Evolutionary conservation across 1,140 invertebrate species (phyloP).

Genomic region (Radopholus similis): DNA sequence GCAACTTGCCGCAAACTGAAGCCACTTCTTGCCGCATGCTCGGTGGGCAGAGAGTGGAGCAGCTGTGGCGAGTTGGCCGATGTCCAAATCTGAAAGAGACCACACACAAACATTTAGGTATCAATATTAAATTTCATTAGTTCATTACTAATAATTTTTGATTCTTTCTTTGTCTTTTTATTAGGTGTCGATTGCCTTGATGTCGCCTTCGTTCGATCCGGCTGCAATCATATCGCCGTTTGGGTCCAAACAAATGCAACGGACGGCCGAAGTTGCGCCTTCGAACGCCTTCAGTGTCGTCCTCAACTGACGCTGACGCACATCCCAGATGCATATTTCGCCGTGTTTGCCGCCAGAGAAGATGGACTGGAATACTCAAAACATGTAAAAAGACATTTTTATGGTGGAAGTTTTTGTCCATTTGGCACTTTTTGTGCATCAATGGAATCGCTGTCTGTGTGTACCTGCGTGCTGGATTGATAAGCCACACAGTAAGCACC

Average conservation of each 20-base stretch:
- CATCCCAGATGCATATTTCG: conserved; percentile 76
- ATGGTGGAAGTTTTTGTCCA: neutral
- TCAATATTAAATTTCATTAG: conserved; percentile 4
- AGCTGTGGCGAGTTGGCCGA: conserved; percentile 74
- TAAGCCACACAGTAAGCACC: conserved; percentile 55
- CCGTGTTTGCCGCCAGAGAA: conserved; percentile 93
- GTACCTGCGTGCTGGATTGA: conserved; percentile 49
- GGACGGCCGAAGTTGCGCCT: conserved; percentile 68
- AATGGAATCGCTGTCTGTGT: no score
- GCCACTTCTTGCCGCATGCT: conserved; percentile 69
- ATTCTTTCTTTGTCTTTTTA: conserved; percentile 20
- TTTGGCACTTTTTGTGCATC: no score
- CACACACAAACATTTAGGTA: neutral
- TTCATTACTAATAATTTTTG: no score
- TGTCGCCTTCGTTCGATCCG: conserved; percentile 95
- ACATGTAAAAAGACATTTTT: conserved; percentile 16
- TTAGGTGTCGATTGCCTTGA: conserved; percentile 72
- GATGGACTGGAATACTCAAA: conserved; percentile 53
- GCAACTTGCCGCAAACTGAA: conserved; percentile 58
- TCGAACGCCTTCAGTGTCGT: conserved; percentile 73
- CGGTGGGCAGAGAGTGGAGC: conserved; percentile 80
- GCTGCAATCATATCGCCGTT: conserved; percentile 93
- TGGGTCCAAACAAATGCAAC: conserved; percentile 87
- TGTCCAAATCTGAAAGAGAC: conserved; percentile 77
- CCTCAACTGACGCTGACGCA: conserved; percentile 78